Conservation (phyloP, 2,888 invertebrate species). For the Eulithis prunata region DNA sequence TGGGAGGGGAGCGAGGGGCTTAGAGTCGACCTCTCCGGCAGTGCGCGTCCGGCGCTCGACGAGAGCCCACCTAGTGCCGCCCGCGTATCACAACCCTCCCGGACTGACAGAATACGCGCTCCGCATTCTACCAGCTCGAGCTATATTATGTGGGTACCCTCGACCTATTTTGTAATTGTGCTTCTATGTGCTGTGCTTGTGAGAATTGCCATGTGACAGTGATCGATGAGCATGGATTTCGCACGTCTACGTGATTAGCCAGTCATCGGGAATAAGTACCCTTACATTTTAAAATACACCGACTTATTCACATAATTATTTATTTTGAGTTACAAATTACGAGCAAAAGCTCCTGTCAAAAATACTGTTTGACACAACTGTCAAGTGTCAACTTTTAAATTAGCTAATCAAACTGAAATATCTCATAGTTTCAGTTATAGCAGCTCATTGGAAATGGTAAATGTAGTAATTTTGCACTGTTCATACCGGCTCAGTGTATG, state of each 20-base stretch:
- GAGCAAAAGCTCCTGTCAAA: background rate
- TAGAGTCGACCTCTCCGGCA: slow-evolving; percentile 63
- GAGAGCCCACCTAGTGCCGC: slow-evolving; percentile 38
- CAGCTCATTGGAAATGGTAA: no score
- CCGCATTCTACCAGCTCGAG: slow-evolving; percentile 4
- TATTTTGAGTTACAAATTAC: no score
- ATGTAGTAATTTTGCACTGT: no score
- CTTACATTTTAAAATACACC: background rate
- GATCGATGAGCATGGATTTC: slow-evolving; percentile 27
- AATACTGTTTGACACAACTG: background rate
- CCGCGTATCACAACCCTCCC: slow-evolving; percentile 12
- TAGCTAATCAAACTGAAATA: background rate
- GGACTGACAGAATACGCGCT: slow-evolving; percentile 17
- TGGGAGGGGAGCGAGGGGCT: slow-evolving; percentile 41
- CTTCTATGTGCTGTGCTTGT: slow-evolving; percentile 47
- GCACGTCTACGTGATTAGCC: slow-evolving; percentile 4
- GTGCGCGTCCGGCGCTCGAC: slow-evolving; percentile 56
- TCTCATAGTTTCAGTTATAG: no score
- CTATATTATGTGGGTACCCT: slow-evolving; percentile 19
- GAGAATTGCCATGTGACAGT: slow-evolving; percentile 60
- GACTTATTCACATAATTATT: background rate
- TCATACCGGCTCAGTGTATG: no score
- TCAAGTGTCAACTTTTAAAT: slow-evolving; percentile 6
- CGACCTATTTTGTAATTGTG: slow-evolving; percentile 47
- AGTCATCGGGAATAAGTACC: slow-evolving; percentile 12